Percentiles rank a stretch among this genome's conserved stretches.
phyloP scores from a whole-genome alignment of 1,140 invertebrate genomes.

The Diabrotica virgifera region DNA sequence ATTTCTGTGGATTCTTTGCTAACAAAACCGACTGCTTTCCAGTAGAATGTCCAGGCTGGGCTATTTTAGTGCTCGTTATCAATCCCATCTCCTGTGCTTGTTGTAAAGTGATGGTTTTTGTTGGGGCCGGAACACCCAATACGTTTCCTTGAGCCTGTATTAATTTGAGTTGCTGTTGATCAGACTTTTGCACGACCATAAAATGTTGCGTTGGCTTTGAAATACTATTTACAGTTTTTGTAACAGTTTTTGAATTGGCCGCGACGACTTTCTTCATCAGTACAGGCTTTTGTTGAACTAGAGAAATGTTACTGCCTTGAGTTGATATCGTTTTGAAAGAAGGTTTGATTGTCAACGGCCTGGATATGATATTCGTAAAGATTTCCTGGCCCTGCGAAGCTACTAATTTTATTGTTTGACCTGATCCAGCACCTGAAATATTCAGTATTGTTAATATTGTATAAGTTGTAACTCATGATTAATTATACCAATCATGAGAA shows the following conservation, averaged over 20 bases:
- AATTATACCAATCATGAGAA: too few relatives aligned
- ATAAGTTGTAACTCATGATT: too few relatives aligned
- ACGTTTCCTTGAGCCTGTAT: slow-evolving; percentile 22
- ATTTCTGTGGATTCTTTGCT: slow-evolving; percentile 44
- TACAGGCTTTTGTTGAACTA: slow-evolving; percentile 41
- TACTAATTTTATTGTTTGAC: slow-evolving; percentile 45
- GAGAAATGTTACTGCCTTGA: slow-evolving; percentile 29
- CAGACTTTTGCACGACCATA: slow-evolving; percentile 41
- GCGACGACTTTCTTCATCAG: slow-evolving; percentile 44
- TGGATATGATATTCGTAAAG: slow-evolving; percentile 41
- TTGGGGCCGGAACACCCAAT: slow-evolving; percentile 49
- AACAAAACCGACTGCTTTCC: slow-evolving; percentile 50
- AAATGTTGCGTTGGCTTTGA: slow-evolving; percentile 34
- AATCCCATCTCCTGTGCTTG: slow-evolving; percentile 68
- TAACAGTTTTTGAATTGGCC: slow-evolving; percentile 31
- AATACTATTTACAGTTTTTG: slow-evolving; percentile 26
- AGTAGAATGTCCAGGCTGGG: slow-evolving; percentile 48
- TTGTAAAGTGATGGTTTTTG: slow-evolving; percentile 68
- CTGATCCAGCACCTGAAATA: slow-evolving; percentile 26
- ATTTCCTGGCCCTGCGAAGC: slow-evolving; percentile 43
- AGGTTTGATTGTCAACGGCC: slow-evolving; percentile 41
- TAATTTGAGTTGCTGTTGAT: slow-evolving; percentile 37
- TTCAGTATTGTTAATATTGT: neutral
- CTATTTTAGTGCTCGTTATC: slow-evolving; percentile 55
- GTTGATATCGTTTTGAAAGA: slow-evolving; percentile 29